These are phyloP conservation scores for Rhopalosiphum padi DNA, from an alignment of 1,140 invertebrate genomes.

Conservation along the genomic window DNA sequence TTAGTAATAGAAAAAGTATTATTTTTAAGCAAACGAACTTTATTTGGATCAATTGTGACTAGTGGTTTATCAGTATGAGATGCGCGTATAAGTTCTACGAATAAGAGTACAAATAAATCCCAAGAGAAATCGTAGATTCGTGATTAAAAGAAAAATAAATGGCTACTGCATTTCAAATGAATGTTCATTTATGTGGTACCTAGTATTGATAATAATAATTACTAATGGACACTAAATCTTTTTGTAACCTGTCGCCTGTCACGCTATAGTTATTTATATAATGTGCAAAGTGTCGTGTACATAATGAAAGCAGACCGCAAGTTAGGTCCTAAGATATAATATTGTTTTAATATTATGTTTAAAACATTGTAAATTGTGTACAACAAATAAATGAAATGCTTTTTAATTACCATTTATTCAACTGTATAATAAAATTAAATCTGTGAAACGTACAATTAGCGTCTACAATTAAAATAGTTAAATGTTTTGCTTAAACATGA, in stretches of 20 bases:
- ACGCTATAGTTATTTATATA: background rate
- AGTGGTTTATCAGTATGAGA: background rate
- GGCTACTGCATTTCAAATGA: background rate
- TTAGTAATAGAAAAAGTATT: background rate
- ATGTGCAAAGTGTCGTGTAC: background rate
- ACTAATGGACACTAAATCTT: conserved; percentile 28
- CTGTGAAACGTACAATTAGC: background rate
- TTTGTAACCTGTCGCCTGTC: background rate
- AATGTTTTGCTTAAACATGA: background rate
- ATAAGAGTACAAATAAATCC: background rate
- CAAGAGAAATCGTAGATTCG: background rate
- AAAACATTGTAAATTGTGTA: background rate
- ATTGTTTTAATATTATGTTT: background rate
- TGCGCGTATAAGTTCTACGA: background rate
- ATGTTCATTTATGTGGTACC: background rate
- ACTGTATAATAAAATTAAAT: background rate
- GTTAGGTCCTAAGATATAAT: background rate
- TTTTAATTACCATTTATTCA: background rate
- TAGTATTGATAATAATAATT: conserved; percentile 33
- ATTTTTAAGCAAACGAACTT: background rate
- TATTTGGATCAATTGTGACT: background rate
- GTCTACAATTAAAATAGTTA: background rate
- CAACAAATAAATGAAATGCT: background rate
- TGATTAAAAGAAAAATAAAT: conserved; percentile 30
- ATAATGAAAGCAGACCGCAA: background rate